Evolutionary conservation across 2,888 invertebrate species (phyloP).

Genomic region (Drosophila sordidula): DNA sequence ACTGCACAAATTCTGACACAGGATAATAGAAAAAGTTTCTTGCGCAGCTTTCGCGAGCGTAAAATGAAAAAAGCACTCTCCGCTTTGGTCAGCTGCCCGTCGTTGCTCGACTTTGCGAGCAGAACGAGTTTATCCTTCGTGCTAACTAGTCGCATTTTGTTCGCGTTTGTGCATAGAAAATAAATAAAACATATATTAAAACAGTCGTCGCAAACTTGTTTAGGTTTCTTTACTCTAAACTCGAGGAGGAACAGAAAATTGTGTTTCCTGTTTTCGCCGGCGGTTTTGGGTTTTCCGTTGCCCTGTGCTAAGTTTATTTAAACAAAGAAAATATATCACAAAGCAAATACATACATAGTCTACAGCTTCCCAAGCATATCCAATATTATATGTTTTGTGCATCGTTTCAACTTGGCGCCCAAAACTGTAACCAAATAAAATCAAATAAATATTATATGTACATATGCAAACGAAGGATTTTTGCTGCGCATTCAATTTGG

Average conservation of each 20-base stretch:
- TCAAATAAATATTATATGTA: background rate
- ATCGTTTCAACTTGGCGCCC: constrained; percentile 49
- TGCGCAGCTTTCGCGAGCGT: constrained; percentile 50
- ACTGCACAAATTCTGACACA: constrained; percentile 72
- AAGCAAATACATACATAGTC: constrained; percentile 11
- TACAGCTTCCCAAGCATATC: constrained; percentile 47
- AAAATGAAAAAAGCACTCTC: constrained; percentile 45
- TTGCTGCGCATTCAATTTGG: constrained; percentile 12
- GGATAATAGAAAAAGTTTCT: constrained; percentile 44
- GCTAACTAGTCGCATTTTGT: constrained; percentile 72
- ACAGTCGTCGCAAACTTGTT: constrained; percentile 27
- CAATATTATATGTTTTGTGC: constrained; percentile 14
- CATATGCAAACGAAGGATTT: constrained; percentile 12
- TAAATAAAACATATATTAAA: constrained; percentile 29
- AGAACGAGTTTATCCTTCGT: constrained; percentile 84
- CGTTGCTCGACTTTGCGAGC: constrained; percentile 38
- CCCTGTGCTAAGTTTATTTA: constrained; percentile 17
- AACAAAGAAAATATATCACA: constrained; percentile 9
- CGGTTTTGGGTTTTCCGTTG: constrained; percentile 28
- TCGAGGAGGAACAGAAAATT: constrained; percentile 6
- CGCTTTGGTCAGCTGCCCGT: constrained; percentile 56
- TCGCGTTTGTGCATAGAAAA: constrained; percentile 50
- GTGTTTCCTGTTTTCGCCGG: constrained; percentile 28
- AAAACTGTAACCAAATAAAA: constrained; percentile 45
- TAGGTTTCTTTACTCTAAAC: background rate